Evolutionary conservation across 1,140 invertebrate species (phyloP), one percentile per base, ranked within the genome.

Genomic region (Batillaria attramentaria): DNA sequence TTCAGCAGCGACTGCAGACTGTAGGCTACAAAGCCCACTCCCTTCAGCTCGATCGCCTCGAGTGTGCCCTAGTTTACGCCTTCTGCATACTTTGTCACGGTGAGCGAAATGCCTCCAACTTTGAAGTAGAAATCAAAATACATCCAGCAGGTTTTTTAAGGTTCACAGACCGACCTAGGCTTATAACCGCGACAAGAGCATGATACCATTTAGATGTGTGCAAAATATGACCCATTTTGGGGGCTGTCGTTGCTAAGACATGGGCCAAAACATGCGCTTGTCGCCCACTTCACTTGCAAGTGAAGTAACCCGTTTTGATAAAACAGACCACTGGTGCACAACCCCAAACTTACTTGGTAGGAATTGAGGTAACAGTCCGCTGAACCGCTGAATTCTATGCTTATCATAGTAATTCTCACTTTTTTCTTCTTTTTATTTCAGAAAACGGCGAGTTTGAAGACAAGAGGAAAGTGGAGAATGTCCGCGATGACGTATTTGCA

Each of bases 381-480:
- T 28, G 31, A 35, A 6, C 6, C 62, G 62, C 28, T 28, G 2
- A 35, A 3, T 28, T 33, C 31, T 33, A 35, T 33, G 62, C 18
- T 28, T 33, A 35, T 33, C 31, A 16, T 6, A 16, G 62, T 33
- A 35, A 3, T 3, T 33, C 4, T 33, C 31, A 13, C 3, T 13
- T 65, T 31, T 4, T 3, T 65, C 3, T 35, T 31, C 8, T 8
- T 62, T 24, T 65, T 8, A 28, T 10, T n/a, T 18, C 57, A 62
- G 57, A 62, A 62, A 62, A 62, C n/a, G 57, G 57, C 8, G 57
- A 62, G 24, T 62, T 62, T 62, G 57, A 10, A 31, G 57, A 62
- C 57, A 6, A 20, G 57, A 31, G 33, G 24, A 0, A 24, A 20
- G 0, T n/a, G 24, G 57, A 62, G 57, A 62, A 8, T 28, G 57